Evolutionary conservation across 2,113 vertebrate genomes (phyloP).

Genomic region (Carassius carassius): DNA sequence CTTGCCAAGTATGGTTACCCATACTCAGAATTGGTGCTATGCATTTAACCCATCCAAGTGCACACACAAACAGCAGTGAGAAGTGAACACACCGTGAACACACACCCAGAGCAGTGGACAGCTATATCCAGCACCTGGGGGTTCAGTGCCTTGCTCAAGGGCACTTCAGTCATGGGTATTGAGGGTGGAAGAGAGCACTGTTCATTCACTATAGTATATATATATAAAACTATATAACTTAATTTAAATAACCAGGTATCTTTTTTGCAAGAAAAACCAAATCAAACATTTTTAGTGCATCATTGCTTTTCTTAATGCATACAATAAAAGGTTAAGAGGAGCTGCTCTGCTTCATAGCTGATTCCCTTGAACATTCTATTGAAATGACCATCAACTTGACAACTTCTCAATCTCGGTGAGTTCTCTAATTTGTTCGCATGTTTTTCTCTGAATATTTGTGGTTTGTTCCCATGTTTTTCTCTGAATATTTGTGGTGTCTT

Average conservation of each 20-base stretch:
- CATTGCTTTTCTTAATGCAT: not conserved
- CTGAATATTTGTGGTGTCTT: not conserved
- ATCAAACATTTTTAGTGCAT: not conserved
- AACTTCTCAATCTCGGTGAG: not conserved
- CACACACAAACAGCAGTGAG: no score
- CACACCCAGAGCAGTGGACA: no score
- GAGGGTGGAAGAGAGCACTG: no score
- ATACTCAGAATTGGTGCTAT: no score
- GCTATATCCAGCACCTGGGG: no score
- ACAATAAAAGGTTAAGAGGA: not conserved
- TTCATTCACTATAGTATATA: no score
- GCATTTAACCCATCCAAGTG: no score
- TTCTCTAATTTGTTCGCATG: not conserved
- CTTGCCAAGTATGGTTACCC: no score
- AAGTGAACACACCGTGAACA: no score
- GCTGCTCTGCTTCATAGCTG: not conserved
- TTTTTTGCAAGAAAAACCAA: not conserved
- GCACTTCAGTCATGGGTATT: no score
- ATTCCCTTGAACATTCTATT: not conserved
- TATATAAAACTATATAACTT: no score
- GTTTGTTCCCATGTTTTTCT: constrained; percentile 10
- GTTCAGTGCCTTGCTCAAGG: no score
- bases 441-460: constrained; percentile 6
- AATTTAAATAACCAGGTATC: not conserved
- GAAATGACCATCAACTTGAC: not conserved